phyloP scores from a whole-genome alignment of 1,140 invertebrate genomes.

The Nylanderia fulva region DNA sequence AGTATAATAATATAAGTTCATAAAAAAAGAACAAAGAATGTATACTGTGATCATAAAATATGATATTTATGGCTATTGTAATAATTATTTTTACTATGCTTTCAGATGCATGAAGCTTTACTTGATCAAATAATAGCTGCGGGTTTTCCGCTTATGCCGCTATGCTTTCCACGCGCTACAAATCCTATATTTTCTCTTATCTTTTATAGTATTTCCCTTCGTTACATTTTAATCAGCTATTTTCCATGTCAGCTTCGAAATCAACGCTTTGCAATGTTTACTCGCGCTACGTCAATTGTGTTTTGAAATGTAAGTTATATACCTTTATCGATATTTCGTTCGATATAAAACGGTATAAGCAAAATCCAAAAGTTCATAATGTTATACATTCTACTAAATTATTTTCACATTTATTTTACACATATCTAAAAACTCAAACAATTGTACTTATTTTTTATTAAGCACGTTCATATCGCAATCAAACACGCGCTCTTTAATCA shows the following conservation, averaged over 20 bases:
- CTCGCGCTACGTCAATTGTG: conserved; percentile 71
- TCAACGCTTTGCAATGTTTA: conserved; percentile 74
- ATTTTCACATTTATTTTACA: conserved; percentile 23
- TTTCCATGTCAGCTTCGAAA: conserved; percentile 66
- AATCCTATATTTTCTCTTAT: conserved; percentile 56
- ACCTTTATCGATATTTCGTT: conserved; percentile 4
- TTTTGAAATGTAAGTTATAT: conserved; percentile 65
- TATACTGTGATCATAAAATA: conserved; percentile 18
- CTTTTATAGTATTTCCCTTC: conserved; percentile 55
- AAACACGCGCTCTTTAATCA: conserved; percentile 57
- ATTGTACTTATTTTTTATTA: conserved; percentile 56
- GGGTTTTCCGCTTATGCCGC: conserved; percentile 82
- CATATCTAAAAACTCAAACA: conserved; percentile 26
- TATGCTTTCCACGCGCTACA: conserved; percentile 84
- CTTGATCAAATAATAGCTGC: conserved; percentile 80
- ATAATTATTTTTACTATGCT: conserved; percentile 81
- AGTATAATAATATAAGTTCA: background rate
- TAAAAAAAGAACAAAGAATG: conserved; percentile 8
- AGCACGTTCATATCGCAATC: conserved; percentile 66
- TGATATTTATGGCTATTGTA: conserved; percentile 57
- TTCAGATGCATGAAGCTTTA: conserved; percentile 85
- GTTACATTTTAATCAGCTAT: conserved; percentile 58
- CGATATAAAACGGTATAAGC: conserved; percentile 19
- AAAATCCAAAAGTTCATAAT: background rate
- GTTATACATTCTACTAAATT: conserved; percentile 16